Conservation (phyloP, 1,140 invertebrate genomes). For the Dreissena polymorpha region DNA sequence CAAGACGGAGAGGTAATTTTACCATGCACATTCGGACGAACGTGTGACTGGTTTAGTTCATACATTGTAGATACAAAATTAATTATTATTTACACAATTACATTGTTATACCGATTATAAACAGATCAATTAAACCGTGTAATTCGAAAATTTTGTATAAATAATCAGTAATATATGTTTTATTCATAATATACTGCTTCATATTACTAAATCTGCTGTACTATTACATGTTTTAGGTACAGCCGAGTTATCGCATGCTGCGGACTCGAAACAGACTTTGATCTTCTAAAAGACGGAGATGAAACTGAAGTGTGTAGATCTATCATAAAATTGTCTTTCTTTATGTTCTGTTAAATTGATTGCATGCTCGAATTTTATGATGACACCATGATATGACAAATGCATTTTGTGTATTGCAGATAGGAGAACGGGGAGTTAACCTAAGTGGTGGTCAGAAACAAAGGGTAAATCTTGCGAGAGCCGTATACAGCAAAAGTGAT, state of each 20-base stretch:
- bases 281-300: slow-evolving; percentile 84
- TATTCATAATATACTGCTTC: too few species aligned
- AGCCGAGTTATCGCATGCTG: slow-evolving; percentile 76
- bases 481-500: slow-evolving; percentile 87
- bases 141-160: too few species aligned
- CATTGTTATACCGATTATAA: slow-evolving; percentile 54
- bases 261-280: slow-evolving; percentile 79
- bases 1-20: slow-evolving; percentile 80
- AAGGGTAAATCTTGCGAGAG: slow-evolving; percentile 94
- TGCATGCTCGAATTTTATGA: background rate
- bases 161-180: too few species aligned
- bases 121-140: too few species aligned
- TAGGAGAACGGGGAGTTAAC: slow-evolving; percentile 94
- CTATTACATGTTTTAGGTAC: slow-evolving; percentile 74
- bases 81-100: too few species aligned
- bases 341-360: background rate
- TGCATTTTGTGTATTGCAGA: slow-evolving; percentile 53
- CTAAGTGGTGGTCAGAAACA: slow-evolving; percentile 98
- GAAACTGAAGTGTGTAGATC: slow-evolving; percentile 82
- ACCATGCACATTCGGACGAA: too few species aligned
- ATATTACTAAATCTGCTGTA: too few species aligned
- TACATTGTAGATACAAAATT: too few species aligned
- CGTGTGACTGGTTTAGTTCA: too few species aligned
- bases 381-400: background rate
- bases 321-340: background rate